Conservation (phyloP, 2,888 invertebrate species). For the Periphyllus acericola region DNA sequence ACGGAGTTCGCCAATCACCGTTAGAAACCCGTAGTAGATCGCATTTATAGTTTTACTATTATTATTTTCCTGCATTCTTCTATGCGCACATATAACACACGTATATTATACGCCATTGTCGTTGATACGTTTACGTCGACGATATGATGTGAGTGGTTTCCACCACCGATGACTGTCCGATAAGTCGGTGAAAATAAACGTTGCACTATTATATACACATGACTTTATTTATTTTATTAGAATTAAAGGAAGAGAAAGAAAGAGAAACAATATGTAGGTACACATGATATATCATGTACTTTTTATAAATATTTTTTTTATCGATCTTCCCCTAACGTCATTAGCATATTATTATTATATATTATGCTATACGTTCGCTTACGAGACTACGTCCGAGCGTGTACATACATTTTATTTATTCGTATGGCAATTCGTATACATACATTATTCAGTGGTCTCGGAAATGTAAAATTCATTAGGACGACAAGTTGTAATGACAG, state of each 20-base stretch:
- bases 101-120: neutral
- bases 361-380: neutral
- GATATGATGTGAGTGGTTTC: conserved; percentile 16
- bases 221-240: conserved; percentile 12
- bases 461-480: conserved; percentile 51
- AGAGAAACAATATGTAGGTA: too few species aligned
- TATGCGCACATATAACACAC: neutral
- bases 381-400: neutral
- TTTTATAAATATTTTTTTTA: conserved; percentile 20
- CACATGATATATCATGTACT: neutral
- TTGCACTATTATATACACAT: neutral
- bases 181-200: neutral
- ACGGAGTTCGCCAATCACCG: conserved; percentile 1
- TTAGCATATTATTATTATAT: conserved; percentile 26
- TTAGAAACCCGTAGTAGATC: conserved; percentile 31
- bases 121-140: neutral
- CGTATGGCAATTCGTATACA: conserved; percentile 3
- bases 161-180: neutral
- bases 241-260: neutral
- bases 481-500: neutral
- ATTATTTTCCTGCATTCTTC: conserved; percentile 35
- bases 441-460: conserved; percentile 41
- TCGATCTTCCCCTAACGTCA: neutral
- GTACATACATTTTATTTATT: too few species aligned
- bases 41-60: conserved; percentile 26